Evolutionary conservation across 2,888 invertebrate genomes (phyloP), one percentile per base, ranked within the genome.

Genomic region (Philopedon plagiatum): DNA sequence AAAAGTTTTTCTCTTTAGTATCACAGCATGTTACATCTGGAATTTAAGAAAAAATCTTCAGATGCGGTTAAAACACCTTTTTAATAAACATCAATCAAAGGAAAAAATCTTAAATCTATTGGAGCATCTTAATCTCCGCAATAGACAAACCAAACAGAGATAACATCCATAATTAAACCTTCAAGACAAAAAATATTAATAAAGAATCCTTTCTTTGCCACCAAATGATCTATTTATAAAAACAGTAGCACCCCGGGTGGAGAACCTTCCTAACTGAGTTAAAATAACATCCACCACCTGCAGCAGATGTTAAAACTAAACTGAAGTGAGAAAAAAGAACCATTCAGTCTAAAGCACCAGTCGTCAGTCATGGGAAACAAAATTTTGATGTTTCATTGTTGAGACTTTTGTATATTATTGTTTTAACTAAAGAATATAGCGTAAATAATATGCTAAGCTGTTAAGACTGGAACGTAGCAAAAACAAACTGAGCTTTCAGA

Each of bases 161-260:
- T 66, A 66, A 66, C 58, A 49, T 49, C 13, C 21, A 34, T 66
- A 66, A 66, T 66, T 66, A 46, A 58, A 39, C 34, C 58, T 56
- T 19, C 13, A 15, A 56, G 57, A 66, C 57, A 41, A 49, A 58
- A 66, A 58, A 57, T 23, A 29, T 58, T 58, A 49, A 58, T 44
- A 34, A 66, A 46, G 46, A 56, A 57, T 58, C 49, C 66, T 61
- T 61, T 46, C 51, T 26, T 54, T 15, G 9, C 29, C 29, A 54
- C 51, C 51, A 46, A 46, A 37, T 57, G 66, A 57, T 58, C 66
- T 58, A 58, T 66, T 66, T 58, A 66, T 57, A 68, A 68, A 68
- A 68, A 68, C 67, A 68, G 67, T 68, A 68, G 67, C 67, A 68
- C 67, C 67, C 49, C 51, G 61, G 56, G 65, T 67, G 49, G 46